phyloP scores from a whole-genome alignment of 2,113 vertebrate species.

The Notothenia rossii region DNA sequence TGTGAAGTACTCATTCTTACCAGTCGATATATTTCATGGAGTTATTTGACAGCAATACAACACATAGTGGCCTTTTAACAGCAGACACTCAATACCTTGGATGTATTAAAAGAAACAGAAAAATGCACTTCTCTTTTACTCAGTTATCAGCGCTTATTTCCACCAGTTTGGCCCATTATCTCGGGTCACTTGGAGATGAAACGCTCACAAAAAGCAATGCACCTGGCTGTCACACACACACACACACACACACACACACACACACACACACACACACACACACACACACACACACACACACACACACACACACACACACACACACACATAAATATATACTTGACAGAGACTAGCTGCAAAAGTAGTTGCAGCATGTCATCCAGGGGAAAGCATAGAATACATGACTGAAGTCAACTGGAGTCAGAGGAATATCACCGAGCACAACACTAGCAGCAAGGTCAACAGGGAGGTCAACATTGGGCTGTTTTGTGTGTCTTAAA shows the following conservation, averaged over 20 bases:
- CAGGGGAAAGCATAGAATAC: conserved; percentile 31
- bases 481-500: conserved; percentile 16
- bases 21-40: not conserved
- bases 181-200: conserved; percentile 24
- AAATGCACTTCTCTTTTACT: not conserved
- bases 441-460: conserved; percentile 25
- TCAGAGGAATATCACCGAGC: conserved; percentile 28
- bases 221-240: conserved; percentile 3
- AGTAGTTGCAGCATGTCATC: conserved; percentile 22
- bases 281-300: not conserved
- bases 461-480: conserved; percentile 14
- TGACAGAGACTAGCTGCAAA: conserved; percentile 3
- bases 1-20: not conserved
- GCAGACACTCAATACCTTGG: not conserved
- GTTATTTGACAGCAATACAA: not conserved
- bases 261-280: not conserved
- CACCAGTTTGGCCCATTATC: conserved; percentile 35
- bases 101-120: conserved; percentile 17
- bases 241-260: conserved; percentile 6
- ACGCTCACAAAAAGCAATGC: conserved; percentile 16
- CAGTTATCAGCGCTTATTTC: conserved; percentile 37
- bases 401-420: conserved; percentile 31
- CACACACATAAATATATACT: not conserved
- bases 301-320: conserved; percentile 9
- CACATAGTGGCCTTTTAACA: not conserved